Base-by-base conservation (phyloP, 2,888 invertebrate genomes). In the Belgica antarctica region DNA sequence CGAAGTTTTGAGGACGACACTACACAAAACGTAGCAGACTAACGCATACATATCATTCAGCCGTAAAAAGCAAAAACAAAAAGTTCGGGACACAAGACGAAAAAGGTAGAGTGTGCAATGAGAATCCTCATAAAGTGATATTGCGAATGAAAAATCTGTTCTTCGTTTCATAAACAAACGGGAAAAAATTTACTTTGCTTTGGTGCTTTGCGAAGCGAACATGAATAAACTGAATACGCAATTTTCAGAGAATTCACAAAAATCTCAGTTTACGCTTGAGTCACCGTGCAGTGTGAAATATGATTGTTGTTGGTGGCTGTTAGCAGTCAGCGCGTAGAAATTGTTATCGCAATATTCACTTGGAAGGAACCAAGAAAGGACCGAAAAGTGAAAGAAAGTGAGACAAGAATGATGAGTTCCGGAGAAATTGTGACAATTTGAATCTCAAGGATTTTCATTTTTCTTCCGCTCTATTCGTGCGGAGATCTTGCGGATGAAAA, bases 361-460 rank as follows among this genome's bases (percentile, higher is more conserved):
- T n/a, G n/a, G n/a, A 7, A 52, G 52, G n/a, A 7, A 52, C 4
- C 8, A 19, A 52, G 17, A 52, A 52, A 52, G 12, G 17, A 52
- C 4, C 41, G 41, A 41, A 15, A 31, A 10, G 10, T 31, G 31
- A 41, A 41, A 57, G 15, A 57, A 24, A n/a, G n/a, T n/a, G n/a
- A n/a, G 15, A 15, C 10, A 15, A 7, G n/a, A 15, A 47, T 62
- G 62, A 62, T 62, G 62, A 62, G 36, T 62, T 22, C n/a, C 19
- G 28, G 25, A 62, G 36, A 62, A 62, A 31, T 62, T 62, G 52
- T 66, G 65, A 66, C 65, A 66, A 66, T 25, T 46, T 41, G 46
- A 65, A 46, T 34, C 41, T 52, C 52, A 52, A 17, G 52, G 41
- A 41, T 41, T 41, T n/a, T 41, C 41, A 41, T n/a, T n/a, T 41